phyloP scores from a whole-genome alignment of 2,888 invertebrate genomes.

The Lasioglossum malachurum region DNA sequence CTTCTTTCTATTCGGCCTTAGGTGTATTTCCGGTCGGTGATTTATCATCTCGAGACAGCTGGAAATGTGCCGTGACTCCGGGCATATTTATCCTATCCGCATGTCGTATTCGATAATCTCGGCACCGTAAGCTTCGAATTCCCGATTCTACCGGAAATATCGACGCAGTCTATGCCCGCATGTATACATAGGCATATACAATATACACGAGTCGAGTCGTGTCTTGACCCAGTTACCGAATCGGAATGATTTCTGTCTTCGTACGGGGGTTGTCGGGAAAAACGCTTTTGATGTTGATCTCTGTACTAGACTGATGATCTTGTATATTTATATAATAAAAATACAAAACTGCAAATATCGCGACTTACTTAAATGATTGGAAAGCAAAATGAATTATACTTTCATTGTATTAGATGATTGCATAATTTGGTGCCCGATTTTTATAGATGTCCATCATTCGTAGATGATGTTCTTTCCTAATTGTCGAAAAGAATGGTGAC shows the following conservation, averaged over 20 bases:
- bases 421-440: no score
- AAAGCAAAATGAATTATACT: neutral
- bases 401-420: no score
- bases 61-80: slow-evolving; percentile 30
- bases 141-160: slow-evolving; percentile 41
- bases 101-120: slow-evolving; percentile 33
- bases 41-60: slow-evolving; percentile 50
- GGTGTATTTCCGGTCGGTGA: slow-evolving; percentile 35
- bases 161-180: neutral
- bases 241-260: neutral
- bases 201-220: neutral
- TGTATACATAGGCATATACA: neutral
- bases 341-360: no score
- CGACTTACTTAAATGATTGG: neutral
- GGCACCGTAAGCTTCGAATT: slow-evolving; percentile 36
- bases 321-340: no score
- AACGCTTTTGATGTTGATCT: neutral
- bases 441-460: no score
- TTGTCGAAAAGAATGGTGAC: no score
- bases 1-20: slow-evolving; percentile 21
- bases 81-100: slow-evolving; percentile 16
- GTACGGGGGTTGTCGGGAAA: neutral
- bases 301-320: no score
- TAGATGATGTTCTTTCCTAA: no score
- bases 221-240: neutral